A percentile compares a stretch with the other conserved stretches of the same genome.
These are phyloP conservation scores for Parapsyche elsis DNA, from an alignment of 1,140 invertebrate species.

Conservation along the genomic window DNA sequence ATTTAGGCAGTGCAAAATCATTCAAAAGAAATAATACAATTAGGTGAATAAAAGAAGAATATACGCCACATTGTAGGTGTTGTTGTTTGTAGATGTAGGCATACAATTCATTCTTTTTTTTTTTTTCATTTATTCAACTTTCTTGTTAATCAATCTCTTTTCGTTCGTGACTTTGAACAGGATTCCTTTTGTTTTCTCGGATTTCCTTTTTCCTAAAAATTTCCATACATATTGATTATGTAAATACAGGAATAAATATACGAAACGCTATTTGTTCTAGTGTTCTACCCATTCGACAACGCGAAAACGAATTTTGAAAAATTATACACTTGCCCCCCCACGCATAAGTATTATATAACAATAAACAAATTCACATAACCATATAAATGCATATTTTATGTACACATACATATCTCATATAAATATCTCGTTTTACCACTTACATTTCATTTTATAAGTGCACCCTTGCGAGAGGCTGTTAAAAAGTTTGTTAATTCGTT, in stretches of 20 bases:
- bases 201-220: neutral
- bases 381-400: neutral
- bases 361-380: no score
- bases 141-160: slow-evolving; percentile 11
- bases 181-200: neutral
- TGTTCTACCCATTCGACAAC: neutral
- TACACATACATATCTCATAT: neutral
- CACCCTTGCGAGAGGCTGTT: neutral
- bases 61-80: no score
- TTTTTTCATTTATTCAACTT: slow-evolving; percentile 11
- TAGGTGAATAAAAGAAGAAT: no score
- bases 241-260: slow-evolving; percentile 5
- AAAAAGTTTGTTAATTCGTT: neutral
- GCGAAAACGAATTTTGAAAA: neutral
- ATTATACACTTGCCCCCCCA: neutral
- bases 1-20: no score
- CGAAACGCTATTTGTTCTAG: neutral
- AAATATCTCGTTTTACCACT: neutral
- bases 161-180: neutral
- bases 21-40: no score
- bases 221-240: slow-evolving; percentile 27
- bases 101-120: neutral
- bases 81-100: no score
- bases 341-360: neutral
- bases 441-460: neutral